Base-by-base conservation (phyloP, 1,140 invertebrate genomes). In the Choristoneura fumiferana region DNA sequence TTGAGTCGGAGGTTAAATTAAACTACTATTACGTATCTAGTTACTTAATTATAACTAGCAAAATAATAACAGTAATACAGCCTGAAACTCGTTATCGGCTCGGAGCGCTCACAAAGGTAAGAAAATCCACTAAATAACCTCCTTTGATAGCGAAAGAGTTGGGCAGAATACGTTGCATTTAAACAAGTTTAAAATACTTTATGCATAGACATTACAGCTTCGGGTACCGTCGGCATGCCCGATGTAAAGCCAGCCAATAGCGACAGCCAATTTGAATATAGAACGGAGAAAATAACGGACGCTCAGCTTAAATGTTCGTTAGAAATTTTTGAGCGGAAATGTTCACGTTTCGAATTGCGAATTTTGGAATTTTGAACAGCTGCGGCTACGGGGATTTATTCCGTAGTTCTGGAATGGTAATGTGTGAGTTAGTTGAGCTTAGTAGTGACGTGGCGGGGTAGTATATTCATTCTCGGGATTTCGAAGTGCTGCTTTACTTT, bases 111-210 rank as follows among this genome's bases (percentile, higher is more conserved):
- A 49, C 43, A 49, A 49, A 49, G 43, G 43, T 33, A 49, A 71
- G 67, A 67, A 69, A 68, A 77, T 69, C 68, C 57, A 68, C 68
- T 75, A 80, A 82, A 78, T 78, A 81, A 81, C 78, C 73, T 70
- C 74, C 68, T 77, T 82, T 81, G 78, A 81, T 71, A 70, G 55
- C 58, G 58, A 65, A 66, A 60, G 62, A 60, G 55, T 60, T 61
- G 56, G 57, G 65, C 37, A 39, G 72, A 84, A 76, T 78, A 84
- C 81, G 79, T 81, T 87, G 84, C 81, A 87, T 87, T 85, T 87
- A 84, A 87, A 85, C 84, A 78, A 87, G 79, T 87, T 87, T 84
- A 84, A 85, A 87, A 85, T 87, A 85, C 79, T 87, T 87, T 87
- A 87, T 87, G 84, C 84, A 87, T 87, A 84, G 84, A 85, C 76